These are phyloP conservation scores for Xestoiulus laeticollis DNA, from an alignment of 2,888 invertebrate species.

Conservation along the genomic window DNA sequence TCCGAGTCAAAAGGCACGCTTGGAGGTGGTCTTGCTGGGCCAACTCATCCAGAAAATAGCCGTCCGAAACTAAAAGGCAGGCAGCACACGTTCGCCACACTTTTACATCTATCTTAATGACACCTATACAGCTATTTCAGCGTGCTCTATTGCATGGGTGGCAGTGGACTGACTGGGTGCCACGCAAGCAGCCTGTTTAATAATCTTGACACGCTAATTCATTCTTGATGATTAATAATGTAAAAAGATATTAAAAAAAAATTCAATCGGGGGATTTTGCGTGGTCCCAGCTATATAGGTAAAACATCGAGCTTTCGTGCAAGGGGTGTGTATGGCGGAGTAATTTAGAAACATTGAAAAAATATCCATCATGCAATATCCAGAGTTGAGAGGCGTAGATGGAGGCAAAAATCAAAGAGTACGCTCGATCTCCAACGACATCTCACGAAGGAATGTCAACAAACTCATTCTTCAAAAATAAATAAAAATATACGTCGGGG, in stretches of 20 bases:
- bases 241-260: neutral
- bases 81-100: neutral
- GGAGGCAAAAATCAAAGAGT: neutral
- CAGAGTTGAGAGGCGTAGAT: neutral
- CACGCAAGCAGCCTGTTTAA: neutral
- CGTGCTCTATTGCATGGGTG: neutral
- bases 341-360: neutral
- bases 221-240: conserved; percentile 13
- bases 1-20: conserved; percentile 41
- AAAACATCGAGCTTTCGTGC: neutral
- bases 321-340: neutral
- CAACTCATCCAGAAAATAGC: conserved; percentile 48
- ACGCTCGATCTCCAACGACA: neutral
- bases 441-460: neutral
- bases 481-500: neutral
- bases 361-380: conserved; percentile 25
- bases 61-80: conserved; percentile 38
- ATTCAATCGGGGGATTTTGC: neutral
- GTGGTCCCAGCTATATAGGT: neutral
- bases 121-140: neutral
- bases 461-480: neutral
- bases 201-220: conserved; percentile 29
- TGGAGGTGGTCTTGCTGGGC: conserved; percentile 40
- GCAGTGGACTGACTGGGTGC: neutral
- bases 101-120: conserved; percentile 37